A percentile compares a stretch with the other conserved stretches of the same genome.
phyloP scores from a whole-genome alignment of 1,140 invertebrate species.

The Nasonia longicornis region DNA sequence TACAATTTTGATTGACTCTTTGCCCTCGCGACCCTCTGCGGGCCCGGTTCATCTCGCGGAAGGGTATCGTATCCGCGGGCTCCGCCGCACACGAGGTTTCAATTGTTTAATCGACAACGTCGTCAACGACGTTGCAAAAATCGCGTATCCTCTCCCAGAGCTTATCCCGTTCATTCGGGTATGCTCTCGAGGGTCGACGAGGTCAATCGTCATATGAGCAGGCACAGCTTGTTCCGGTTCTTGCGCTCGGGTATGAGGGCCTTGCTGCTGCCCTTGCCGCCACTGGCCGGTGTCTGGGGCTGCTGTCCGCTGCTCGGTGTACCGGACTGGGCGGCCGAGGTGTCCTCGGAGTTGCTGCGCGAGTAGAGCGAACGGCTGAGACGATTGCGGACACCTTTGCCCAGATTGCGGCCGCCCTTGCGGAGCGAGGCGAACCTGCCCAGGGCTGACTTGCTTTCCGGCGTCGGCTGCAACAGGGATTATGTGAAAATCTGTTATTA shows the following conservation, averaged over 20 bases:
- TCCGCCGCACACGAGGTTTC: background rate
- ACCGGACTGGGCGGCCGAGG: constrained; percentile 15
- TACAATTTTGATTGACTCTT: constrained; percentile 21
- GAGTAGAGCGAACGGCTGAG: constrained; percentile 71
- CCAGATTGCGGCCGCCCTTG: constrained; percentile 67
- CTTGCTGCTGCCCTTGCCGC: constrained; percentile 59
- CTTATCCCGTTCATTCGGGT: constrained; percentile 59
- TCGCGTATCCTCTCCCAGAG: background rate
- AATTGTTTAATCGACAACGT: too few species aligned
- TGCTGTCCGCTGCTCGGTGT: background rate
- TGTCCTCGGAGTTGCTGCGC: constrained; percentile 66
- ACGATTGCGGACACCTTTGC: constrained; percentile 62
- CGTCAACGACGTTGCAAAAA: background rate
- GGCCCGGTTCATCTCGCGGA: too few species aligned
- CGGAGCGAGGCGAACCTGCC: constrained; percentile 71
- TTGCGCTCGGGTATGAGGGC: constrained; percentile 65
- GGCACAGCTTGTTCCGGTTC: constrained; percentile 65
- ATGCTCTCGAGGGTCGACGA: constrained; percentile 66
- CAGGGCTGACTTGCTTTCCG: constrained; percentile 66
- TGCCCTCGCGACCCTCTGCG: background rate
- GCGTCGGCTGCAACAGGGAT: constrained; percentile 30
- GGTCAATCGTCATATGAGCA: constrained; percentile 68
- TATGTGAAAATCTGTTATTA: background rate
- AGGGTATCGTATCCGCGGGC: too few species aligned
- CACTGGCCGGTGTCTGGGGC: background rate